phyloP scores from a whole-genome alignment of 2,888 invertebrate genomes.

The Copidosoma aretas region DNA sequence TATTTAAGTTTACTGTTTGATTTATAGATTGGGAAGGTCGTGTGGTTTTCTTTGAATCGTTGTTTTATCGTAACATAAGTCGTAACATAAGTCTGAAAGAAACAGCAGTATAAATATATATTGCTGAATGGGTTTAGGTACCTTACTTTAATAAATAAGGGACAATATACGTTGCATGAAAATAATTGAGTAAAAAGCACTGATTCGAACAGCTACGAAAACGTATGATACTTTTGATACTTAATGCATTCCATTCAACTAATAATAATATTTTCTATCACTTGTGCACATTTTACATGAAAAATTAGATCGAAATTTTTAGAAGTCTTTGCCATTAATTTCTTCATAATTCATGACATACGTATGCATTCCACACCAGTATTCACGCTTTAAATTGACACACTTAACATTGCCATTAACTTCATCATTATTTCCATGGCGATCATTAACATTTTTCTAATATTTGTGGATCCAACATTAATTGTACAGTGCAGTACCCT shows the following conservation, averaged over 20 bases:
- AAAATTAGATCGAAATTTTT: too few relatives aligned
- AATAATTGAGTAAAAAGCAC: too few relatives aligned
- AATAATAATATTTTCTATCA: too few relatives aligned
- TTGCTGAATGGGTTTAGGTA: too few relatives aligned
- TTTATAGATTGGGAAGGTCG: background rate
- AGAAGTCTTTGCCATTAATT: too few relatives aligned
- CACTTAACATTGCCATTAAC: background rate
- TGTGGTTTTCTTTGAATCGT: background rate
- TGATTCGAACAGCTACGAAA: too few relatives aligned
- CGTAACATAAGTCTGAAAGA: background rate
- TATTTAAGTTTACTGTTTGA: background rate
- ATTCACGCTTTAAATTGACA: background rate
- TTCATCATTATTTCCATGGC: background rate
- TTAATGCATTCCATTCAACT: too few relatives aligned
- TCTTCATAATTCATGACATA: background rate
- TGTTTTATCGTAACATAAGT: background rate
- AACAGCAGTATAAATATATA: background rate
- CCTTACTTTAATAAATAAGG: too few relatives aligned
- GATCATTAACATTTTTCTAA: background rate
- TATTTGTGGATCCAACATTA: background rate
- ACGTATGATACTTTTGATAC: too few relatives aligned
- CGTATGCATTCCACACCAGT: background rate
- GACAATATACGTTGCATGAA: too few relatives aligned
- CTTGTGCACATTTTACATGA: too few relatives aligned
- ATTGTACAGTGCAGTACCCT: background rate